A percentile compares a stretch with the other conserved stretches of the same genome.
Evolutionary conservation across 92 coral and sea anemone genomes (phyloP).

Genomic region (Nematostella vectensis): DNA sequence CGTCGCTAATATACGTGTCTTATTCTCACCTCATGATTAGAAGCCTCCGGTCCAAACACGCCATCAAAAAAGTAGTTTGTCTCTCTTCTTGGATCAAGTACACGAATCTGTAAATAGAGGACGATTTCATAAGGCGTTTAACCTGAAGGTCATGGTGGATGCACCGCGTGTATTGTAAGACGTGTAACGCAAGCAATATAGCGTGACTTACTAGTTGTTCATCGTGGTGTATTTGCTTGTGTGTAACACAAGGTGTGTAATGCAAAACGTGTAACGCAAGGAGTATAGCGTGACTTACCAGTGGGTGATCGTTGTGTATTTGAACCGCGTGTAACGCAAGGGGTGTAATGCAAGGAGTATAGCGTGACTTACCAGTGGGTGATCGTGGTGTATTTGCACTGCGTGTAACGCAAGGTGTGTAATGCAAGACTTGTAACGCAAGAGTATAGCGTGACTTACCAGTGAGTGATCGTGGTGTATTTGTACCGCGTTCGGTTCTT

Average conservation of each 20-base stretch:
- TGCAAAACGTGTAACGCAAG: no score
- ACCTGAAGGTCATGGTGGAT: no score
- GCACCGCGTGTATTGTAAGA: no score
- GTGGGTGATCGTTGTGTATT: conserved; percentile 71
- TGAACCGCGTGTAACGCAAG: conserved; percentile 78
- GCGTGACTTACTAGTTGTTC: conserved; percentile 60
- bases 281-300: conserved; percentile 56
- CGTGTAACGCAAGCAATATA: no score
- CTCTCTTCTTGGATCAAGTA: conserved; percentile 70
- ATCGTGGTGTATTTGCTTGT: conserved; percentile 73
- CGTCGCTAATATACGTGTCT: no score
- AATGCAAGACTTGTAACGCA: no score
- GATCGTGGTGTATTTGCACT: conserved; percentile 72
- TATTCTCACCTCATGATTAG: conserved; percentile 74
- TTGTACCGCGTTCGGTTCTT: conserved; percentile 75
- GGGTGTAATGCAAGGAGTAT: no score
- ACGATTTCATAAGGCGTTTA: background rate
- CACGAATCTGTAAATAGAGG: conserved; percentile 79
- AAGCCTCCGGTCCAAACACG: conserved; percentile 81
- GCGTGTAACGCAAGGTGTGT: no score
- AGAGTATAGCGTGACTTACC: conserved; percentile 53
- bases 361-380: conserved; percentile 59
- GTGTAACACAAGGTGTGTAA: no score
- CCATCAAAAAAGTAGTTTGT: conserved; percentile 86
- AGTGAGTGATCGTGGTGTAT: conserved; percentile 81